Percentiles rank a stretch among this genome's conserved stretches.
Evolutionary conservation across 2,888 invertebrate genomes (phyloP).

Genomic region (Dryobota labecula): DNA sequence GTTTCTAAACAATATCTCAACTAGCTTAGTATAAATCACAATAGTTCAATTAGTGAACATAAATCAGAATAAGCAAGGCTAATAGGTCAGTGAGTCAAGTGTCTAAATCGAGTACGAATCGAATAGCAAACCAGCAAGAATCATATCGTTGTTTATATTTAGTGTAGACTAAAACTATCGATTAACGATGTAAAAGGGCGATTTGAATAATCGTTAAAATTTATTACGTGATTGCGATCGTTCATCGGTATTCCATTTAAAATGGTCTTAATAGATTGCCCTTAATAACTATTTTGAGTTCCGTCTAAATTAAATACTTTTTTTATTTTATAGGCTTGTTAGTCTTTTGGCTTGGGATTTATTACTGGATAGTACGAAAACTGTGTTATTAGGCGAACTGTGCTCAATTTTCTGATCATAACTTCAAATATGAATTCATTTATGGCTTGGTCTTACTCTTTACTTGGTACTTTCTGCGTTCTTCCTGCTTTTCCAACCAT

Average conservation of each 20-base stretch:
- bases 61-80: constrained; percentile 69
- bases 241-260: constrained; percentile 45
- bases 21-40: constrained; percentile 55
- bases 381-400: not conserved
- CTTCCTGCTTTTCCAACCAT: not conserved
- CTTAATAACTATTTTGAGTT: constrained; percentile 44
- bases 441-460: not conserved
- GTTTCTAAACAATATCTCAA: constrained; percentile 43
- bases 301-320: constrained; percentile 30
- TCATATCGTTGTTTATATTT: constrained; percentile 51
- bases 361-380: not conserved
- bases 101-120: constrained; percentile 66
- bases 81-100: constrained; percentile 74
- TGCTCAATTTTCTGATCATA: constrained; percentile 10
- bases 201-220: constrained; percentile 59
- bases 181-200: constrained; percentile 52
- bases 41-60: constrained; percentile 64
- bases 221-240: constrained; percentile 48
- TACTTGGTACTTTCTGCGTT: not conserved
- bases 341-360: constrained; percentile 13
- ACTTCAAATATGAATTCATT: not conserved
- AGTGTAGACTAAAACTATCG: constrained; percentile 47
- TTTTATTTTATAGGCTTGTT: constrained; percentile 31
- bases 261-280: constrained; percentile 56
- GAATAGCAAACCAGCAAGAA: constrained; percentile 51